Base-by-base conservation (phyloP, 1,140 invertebrate species). In the Harlomillsia oculata region DNA sequence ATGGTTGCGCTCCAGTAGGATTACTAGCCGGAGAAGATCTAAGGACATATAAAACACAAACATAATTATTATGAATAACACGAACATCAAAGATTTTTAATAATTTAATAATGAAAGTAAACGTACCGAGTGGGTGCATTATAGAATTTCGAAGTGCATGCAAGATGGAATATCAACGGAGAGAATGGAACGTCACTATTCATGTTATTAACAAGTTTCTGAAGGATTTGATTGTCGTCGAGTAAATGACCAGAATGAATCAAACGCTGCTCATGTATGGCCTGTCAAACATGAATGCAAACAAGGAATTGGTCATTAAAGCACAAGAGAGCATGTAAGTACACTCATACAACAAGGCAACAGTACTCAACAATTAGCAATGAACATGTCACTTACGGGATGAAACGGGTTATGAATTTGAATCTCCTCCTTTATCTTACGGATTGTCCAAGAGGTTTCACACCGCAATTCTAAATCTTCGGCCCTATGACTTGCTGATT, bases 171-270 rank as follows among this genome's bases (percentile, higher is more conserved):
- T 0, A 55, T 62, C 23, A 51, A 62, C 5, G 53, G 48, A 14
- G 46, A 21, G 11, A 48, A 41, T 9, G 50, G 39, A n/a, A 21
- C 53, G 48, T 56, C 45, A 46, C 26, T 39, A 6, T 29, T 37
- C 28, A 21, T 41, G 32, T 44, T 53, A 25, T 30, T 23, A 16
- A 65, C 49, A 13, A 65, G 32, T 25, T 65, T 57, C 25, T 29
- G 40, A 13, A 65, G 41, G 6, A 56, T 25, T 54, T 65, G 59
- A 8, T 50, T 40, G 37, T 65, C 63, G 23, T 61, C 57, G 2
- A 65, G 43, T 28, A 65, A 53, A 39, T 65, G 63, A 1, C 63
- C 63, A n/a, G 63, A 48, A 34, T 62, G 62, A 28, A 65, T 65
- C 20, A 65, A 30, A 21, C 63, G 25, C 39, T 65, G 63, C 6